Percentiles rank a stretch among this genome's conserved stretches.
Evolutionary conservation across 2,113 vertebrate genomes (phyloP).

Genomic region (Oryzias javanicus): DNA sequence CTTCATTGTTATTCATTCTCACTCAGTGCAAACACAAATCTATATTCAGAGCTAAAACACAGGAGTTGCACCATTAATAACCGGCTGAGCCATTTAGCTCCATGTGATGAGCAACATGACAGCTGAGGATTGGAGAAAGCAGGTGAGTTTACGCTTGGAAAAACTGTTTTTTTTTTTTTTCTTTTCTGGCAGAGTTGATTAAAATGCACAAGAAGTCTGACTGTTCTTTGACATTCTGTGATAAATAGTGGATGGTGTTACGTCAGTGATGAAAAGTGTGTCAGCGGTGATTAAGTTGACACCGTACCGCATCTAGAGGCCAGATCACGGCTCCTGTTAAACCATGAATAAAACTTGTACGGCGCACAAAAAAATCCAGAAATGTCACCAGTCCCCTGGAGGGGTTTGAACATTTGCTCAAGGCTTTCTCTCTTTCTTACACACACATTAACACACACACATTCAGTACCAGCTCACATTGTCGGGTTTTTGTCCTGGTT

Average conservation of each 20-base stretch:
- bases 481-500: conserved; percentile 24
- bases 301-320: conserved; percentile 49
- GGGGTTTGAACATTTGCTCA: conserved; percentile 48
- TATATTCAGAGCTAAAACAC: conserved; percentile 1
- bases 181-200: background rate
- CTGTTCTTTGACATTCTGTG: conserved; percentile 21
- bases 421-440: conserved; percentile 27
- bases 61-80: conserved; percentile 14
- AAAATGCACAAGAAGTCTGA: background rate
- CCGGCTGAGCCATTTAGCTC: conserved; percentile 2
- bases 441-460: conserved; percentile 10
- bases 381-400: conserved; percentile 67
- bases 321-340: conserved; percentile 53
- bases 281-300: conserved; percentile 63
- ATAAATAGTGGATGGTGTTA: conserved; percentile 26
- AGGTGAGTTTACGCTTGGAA: background rate
- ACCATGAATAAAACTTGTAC: conserved; percentile 48
- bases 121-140: background rate
- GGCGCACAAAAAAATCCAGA: conserved; percentile 57
- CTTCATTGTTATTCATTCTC: conserved; percentile 37
- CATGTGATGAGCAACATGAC: background rate
- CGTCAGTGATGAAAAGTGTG: conserved; percentile 44
- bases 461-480: conserved; percentile 6
- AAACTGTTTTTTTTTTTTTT: background rate
- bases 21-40: conserved; percentile 25